Conservation (phyloP, 1,140 invertebrate genomes). For the Acromyrmex heyeri region DNA sequence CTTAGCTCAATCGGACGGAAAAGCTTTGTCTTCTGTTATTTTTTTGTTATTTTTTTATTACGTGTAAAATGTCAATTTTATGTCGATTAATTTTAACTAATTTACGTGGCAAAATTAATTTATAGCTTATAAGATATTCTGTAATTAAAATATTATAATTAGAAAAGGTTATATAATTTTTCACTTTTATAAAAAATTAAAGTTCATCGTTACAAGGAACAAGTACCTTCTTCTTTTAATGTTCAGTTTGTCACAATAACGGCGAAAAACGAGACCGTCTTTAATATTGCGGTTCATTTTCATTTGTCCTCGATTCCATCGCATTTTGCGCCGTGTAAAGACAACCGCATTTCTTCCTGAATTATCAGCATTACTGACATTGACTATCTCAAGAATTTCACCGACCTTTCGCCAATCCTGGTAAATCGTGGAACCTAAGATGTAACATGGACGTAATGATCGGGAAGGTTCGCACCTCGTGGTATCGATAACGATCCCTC, state of each 20-base stretch:
- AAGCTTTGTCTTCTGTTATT: not conserved
- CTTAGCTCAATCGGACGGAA: slow-evolving; percentile 48
- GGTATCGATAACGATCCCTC: slow-evolving; percentile 8
- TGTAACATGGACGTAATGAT: not conserved
- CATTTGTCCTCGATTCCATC: slow-evolving; percentile 8
- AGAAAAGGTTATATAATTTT: not conserved
- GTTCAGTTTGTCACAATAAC: not conserved
- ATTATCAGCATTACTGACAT: slow-evolving; percentile 1
- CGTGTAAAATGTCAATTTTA: not conserved
- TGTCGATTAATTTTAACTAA: slow-evolving; percentile 1
- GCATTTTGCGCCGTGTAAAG: not conserved
- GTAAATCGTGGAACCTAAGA: not conserved
- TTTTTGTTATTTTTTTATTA: not conserved
- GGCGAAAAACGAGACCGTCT: slow-evolving; percentile 11
- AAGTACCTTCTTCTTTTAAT: slow-evolving; percentile 6
- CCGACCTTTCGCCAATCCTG: not conserved
- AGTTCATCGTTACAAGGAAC: not conserved
- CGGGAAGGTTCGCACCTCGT: not conserved
- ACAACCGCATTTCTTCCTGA: not conserved
- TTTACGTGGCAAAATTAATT: not conserved
- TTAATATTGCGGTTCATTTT: slow-evolving; percentile 30
- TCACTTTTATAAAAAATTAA: not conserved
- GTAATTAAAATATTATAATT: not conserved
- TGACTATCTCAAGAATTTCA: not conserved
- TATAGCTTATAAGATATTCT: not conserved